Evolutionary conservation across 2,888 invertebrate genomes (phyloP), one percentile per base, ranked within the genome.

Genomic region (Strigamia transsilvanica): DNA sequence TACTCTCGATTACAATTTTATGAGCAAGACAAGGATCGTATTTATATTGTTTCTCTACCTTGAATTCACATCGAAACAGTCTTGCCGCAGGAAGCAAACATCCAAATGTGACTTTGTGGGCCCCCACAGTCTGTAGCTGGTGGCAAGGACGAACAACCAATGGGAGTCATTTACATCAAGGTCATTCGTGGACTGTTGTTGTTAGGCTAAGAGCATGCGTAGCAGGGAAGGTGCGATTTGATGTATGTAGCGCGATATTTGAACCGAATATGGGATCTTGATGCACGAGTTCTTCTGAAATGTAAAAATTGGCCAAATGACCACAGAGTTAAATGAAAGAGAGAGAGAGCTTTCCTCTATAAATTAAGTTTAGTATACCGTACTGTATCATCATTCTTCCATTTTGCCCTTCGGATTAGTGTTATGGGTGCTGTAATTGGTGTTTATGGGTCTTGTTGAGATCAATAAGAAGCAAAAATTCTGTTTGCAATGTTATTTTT

Each of bases 141-240:
- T 51, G 51, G 51, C 51, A 51, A 51, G 51, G 51, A 51, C 51
- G 51, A 51, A n/a, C 51, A 6, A 15, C 51, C 51, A 51, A 51
- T n/a, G 51, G n/a, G 51, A 51, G 51, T n/a, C n/a, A 15, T n/a
- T n/a, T 15, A n/a, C n/a, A 15, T 51, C 51, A 51, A 51, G 51
- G 51, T 51, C 51, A 51, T 51, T 6, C n/a, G n/a, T 51, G n/a
- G n/a, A n/a, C 13, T 46, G 9, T 46, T 46, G 46, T 10, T 46
- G 6, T 46, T 41, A n/a, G n/a, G n/a, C n/a, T n/a, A n/a, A 79
- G 42, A 42, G 79, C 38, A 79, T 79, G 79, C 38, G 42, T 12
- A 79, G 6, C 38, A 79, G 38, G 79, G 79, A 79, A 21, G 18
- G 18, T 21, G 21, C 1, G 10, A 73, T 32, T 15, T 61, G 32